These are phyloP conservation scores for Metridium senile DNA, from an alignment of 92 coral and sea anemone species.

Conservation along the genomic window DNA sequence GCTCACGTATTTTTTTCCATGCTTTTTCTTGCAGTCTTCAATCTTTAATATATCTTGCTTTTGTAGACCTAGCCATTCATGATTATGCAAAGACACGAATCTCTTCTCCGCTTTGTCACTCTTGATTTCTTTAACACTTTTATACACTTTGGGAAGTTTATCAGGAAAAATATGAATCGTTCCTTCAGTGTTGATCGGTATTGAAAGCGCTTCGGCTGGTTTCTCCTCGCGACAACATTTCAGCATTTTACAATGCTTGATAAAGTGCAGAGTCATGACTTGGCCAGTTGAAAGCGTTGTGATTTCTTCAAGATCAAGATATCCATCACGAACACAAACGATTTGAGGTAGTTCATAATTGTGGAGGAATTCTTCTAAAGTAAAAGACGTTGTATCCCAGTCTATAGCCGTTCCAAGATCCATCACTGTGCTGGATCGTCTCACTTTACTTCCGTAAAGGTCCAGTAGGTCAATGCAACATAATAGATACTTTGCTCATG, in stretches of 20 bases:
- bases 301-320: conserved; percentile 25
- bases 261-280: conserved; percentile 20
- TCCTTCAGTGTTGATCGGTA: conserved; percentile 23
- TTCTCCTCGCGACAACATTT: not conserved
- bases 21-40: conserved; percentile 4
- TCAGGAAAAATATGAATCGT: conserved; percentile 9
- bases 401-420: conserved; percentile 2
- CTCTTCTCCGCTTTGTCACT: not conserved
- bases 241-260: conserved; percentile 25
- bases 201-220: not conserved
- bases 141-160: conserved; percentile 32
- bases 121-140: conserved; percentile 14
- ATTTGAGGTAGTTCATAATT: conserved; percentile 28
- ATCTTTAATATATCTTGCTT: conserved; percentile 27
- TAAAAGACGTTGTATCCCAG: conserved; percentile 15
- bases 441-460: not conserved
- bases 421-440: not conserved
- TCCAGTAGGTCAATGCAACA: not conserved
- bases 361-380: conserved; percentile 22
- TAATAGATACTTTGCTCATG: too few species aligned
- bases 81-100: conserved; percentile 17
- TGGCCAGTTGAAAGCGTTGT: conserved; percentile 36
- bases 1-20: conserved; percentile 2
- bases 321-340: conserved; percentile 41
- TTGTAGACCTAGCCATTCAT: conserved; percentile 26